These are phyloP conservation scores for Epinotia demarniana DNA, from an alignment of 2,888 invertebrate genomes.

Conservation along the genomic window DNA sequence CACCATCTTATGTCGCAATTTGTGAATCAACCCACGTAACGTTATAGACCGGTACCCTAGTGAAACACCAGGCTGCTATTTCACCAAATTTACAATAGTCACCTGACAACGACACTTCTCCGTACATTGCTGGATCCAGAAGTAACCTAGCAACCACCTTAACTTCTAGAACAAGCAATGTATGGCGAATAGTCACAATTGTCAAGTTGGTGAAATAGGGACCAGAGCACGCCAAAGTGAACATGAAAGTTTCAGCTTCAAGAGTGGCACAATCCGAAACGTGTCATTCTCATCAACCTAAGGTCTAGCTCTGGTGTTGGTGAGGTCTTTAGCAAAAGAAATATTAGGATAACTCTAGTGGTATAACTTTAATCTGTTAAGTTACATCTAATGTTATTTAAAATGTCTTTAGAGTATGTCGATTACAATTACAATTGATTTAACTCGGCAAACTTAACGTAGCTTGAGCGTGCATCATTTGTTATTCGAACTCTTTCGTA, in stretches of 20 bases:
- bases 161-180: no score
- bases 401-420: conserved; percentile 26
- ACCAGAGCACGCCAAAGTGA: neutral
- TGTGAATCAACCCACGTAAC: conserved; percentile 40
- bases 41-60: neutral
- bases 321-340: conserved; percentile 25
- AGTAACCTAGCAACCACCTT: no score
- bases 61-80: no score
- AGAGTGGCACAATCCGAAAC: neutral
- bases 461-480: neutral
- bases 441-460: neutral
- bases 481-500: neutral
- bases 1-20: conserved; percentile 52
- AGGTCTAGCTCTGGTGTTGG: neutral
- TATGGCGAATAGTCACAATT: no score
- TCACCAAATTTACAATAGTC: no score
- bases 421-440: neutral
- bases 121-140: no score
- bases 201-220: no score
- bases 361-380: conserved; percentile 22
- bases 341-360: conserved; percentile 27
- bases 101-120: no score
- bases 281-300: no score
- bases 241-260: no score
- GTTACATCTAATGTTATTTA: conserved; percentile 31